A percentile compares a stretch with the other conserved stretches of the same genome.
These are phyloP conservation scores for Ammodytes marinus DNA, from an alignment of 2,113 vertebrate genomes.

Conservation along the genomic window DNA sequence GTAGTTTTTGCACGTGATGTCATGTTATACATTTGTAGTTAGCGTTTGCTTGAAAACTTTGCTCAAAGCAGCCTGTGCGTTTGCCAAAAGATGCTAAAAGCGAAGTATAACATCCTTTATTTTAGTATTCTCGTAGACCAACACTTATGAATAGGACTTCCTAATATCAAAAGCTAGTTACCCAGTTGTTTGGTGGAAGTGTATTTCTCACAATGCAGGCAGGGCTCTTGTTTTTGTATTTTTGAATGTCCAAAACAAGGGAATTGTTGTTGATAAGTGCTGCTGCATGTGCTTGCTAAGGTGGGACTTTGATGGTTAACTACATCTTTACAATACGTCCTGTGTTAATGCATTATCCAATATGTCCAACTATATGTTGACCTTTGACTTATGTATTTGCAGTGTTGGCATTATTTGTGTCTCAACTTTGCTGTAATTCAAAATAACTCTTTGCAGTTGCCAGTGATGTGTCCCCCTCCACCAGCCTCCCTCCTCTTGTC, in stretches of 20 bases:
- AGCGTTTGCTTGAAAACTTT: background rate
- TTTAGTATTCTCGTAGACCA: too few relatives aligned
- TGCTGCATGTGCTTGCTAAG: background rate
- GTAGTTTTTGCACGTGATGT: background rate
- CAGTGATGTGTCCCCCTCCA: constrained; percentile 87
- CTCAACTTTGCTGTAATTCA: background rate
- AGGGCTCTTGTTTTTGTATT: background rate
- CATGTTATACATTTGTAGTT: background rate
- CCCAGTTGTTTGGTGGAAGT: background rate
- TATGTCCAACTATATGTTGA: background rate
- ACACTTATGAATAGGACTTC: too few relatives aligned
- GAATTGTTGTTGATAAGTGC: background rate
- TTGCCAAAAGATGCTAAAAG: background rate
- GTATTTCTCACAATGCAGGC: background rate
- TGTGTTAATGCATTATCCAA: background rate
- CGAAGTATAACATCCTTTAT: background rate
- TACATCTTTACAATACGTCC: background rate
- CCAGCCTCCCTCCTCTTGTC: constrained; percentile 93
- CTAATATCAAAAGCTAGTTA: too few relatives aligned
- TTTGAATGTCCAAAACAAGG: background rate
- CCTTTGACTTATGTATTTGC: background rate
- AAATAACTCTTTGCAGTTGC: constrained; percentile 74
- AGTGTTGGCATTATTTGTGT: background rate
- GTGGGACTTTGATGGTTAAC: background rate
- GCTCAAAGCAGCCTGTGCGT: background rate